A percentile compares a stretch with the other conserved stretches of the same genome.
Evolutionary conservation across 53 echinoderm and acorn worm genomes (phyloP).

Genomic region (Arbacia lixula): DNA sequence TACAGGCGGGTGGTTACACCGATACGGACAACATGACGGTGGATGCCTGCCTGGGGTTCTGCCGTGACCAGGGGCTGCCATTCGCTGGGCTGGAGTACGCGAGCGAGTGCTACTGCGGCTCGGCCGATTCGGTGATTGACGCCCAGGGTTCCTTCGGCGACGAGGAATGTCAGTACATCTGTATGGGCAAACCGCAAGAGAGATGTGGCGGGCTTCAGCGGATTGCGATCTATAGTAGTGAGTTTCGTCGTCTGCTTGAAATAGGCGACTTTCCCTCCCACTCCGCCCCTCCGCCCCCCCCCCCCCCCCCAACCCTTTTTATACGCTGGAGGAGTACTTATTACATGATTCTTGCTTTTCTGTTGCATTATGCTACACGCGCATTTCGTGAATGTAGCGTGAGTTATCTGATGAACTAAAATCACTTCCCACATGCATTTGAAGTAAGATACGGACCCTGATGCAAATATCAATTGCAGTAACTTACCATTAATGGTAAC

Average conservation of each 20-base stretch:
- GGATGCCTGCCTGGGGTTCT: constrained; percentile 21
- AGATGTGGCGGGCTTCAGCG: constrained; percentile 59
- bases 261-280: background rate
- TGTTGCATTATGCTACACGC: too few relatives aligned
- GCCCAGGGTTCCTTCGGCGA: constrained; percentile 16
- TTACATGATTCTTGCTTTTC: too few relatives aligned
- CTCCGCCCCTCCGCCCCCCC: too few relatives aligned
- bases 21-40: constrained; percentile 6
- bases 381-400: too few relatives aligned
- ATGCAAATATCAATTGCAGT: too few relatives aligned
- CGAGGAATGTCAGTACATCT: constrained; percentile 62
- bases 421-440: too few relatives aligned
- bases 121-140: background rate
- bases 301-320: too few relatives aligned
- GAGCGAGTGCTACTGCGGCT: constrained; percentile 67
- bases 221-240: constrained; percentile 29
- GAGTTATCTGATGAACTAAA: too few relatives aligned
- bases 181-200: constrained; percentile 59
- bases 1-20: background rate
- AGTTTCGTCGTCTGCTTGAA: background rate
- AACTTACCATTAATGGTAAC: too few relatives aligned
- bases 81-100: constrained; percentile 65
- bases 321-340: background rate
- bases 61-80: background rate
- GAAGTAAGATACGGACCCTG: too few relatives aligned